These are phyloP conservation scores for Gastracanthus pulcherrimus DNA, from an alignment of 2,888 invertebrate species.

Conservation along the genomic window DNA sequence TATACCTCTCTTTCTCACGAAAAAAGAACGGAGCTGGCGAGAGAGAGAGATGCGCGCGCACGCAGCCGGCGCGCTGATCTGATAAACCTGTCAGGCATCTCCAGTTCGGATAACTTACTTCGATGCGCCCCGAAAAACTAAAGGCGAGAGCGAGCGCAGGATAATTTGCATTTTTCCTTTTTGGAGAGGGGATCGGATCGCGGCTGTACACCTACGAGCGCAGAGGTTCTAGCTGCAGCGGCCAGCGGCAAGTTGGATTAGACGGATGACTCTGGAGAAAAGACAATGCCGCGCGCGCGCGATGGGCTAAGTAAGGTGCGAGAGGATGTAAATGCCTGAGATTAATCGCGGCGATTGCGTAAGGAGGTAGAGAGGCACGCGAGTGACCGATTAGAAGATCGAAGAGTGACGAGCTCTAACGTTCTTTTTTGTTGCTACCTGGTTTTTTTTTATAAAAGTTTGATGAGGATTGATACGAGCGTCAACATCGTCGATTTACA, in stretches of 20 bases:
- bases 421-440: not conserved
- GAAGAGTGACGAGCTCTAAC: not conserved
- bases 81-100: conserved; percentile 73
- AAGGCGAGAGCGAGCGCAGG: not conserved
- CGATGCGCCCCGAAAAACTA: conserved; percentile 46
- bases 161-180: conserved; percentile 16
- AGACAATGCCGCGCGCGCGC: not conserved
- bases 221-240: too few relatives aligned
- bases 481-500: conserved; percentile 22
- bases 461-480: conserved; percentile 9
- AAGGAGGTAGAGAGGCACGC: not conserved
- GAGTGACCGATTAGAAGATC: not conserved
- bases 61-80: conserved; percentile 61
- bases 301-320: not conserved
- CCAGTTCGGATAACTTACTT: conserved; percentile 71
- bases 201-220: not conserved
- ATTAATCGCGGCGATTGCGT: not conserved
- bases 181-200: not conserved
- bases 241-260: too few relatives aligned
- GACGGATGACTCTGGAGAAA: conserved; percentile 28
- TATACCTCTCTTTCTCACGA: too few relatives aligned
- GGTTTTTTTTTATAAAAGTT: not conserved
- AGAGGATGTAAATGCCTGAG: not conserved
- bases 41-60: conserved; percentile 23
- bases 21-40: not conserved